Conservation (phyloP, 2,888 invertebrate species). For the Agrotis ipsilon region DNA sequence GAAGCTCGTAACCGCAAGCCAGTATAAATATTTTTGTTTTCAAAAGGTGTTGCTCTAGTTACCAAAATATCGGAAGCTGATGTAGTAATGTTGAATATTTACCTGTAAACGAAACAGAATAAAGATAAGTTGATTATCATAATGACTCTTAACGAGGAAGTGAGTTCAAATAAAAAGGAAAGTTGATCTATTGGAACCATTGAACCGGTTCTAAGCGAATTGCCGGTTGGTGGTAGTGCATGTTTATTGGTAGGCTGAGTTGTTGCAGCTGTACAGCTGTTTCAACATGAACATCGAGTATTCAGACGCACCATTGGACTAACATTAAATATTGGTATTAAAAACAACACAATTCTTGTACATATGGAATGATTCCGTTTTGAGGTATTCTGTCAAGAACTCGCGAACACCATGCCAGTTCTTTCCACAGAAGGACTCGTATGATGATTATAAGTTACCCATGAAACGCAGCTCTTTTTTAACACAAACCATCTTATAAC, state of each 20-base stretch:
- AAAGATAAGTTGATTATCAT: conserved; percentile 43
- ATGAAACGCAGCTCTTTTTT: too few species aligned
- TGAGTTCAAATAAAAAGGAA: conserved; percentile 67
- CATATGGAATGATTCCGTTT: not conserved
- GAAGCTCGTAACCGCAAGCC: conserved; percentile 6
- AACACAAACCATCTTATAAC: not conserved
- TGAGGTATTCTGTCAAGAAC: not conserved
- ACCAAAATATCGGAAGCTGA: conserved; percentile 30
- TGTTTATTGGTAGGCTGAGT: conserved; percentile 19
- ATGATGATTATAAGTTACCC: too few species aligned
- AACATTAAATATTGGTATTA: conserved; percentile 35
- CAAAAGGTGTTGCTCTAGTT: conserved; percentile 28
- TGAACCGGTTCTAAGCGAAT: conserved; percentile 59
- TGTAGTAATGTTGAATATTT: conserved; percentile 57
- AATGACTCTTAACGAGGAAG: conserved; percentile 33
- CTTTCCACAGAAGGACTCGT: too few species aligned
- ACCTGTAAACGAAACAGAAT: conserved; percentile 76
- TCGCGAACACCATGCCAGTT: not conserved
- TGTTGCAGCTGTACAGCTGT: conserved; percentile 49
- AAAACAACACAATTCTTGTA: conserved; percentile 1
- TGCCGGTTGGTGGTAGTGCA: conserved; percentile 25
- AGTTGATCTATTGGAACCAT: conserved; percentile 61
- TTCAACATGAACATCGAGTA: conserved; percentile 27
- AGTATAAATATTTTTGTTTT: conserved; percentile 23
- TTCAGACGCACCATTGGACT: conserved; percentile 27